These are phyloP conservation scores for Struthio camelus DNA, from an alignment of 2,113 vertebrate species.

Conservation along the genomic window DNA sequence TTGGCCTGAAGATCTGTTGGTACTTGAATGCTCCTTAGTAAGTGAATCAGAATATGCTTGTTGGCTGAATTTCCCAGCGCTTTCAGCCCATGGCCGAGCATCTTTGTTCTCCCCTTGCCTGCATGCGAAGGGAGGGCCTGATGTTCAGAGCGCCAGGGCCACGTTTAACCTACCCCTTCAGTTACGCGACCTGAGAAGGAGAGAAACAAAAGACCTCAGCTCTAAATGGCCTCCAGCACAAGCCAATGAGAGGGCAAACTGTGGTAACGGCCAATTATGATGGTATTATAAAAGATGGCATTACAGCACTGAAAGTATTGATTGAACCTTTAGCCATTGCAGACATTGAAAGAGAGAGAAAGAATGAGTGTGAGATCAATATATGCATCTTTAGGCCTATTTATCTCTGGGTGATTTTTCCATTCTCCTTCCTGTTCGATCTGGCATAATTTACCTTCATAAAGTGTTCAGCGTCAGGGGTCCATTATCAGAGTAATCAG, in stretches of 20 bases:
- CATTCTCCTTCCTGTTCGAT: conserved; percentile 75
- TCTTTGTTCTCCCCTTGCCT: not conserved
- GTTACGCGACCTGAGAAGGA: not conserved
- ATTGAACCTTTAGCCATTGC: conserved; percentile 83
- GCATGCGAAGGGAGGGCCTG: not conserved
- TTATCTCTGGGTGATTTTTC: conserved; percentile 73
- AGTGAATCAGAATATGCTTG: not conserved
- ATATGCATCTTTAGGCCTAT: conserved; percentile 74
- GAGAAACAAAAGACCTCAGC: conserved; percentile 5
- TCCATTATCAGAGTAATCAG: conserved; percentile 77
- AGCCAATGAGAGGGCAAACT: conserved; percentile 65
- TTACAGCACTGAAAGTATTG: conserved; percentile 80
- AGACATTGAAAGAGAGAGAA: conserved; percentile 76
- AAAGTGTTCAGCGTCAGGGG: conserved; percentile 70
- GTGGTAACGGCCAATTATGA: conserved; percentile 81
- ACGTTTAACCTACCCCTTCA: not conserved
- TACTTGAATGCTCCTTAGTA: not conserved
- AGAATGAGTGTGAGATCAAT: conserved; percentile 60
- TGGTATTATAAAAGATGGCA: conserved; percentile 80
- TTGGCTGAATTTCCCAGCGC: not conserved
- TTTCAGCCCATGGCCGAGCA: not conserved
- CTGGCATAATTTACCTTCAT: conserved; percentile 77
- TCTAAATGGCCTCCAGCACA: not conserved
- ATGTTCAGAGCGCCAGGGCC: not conserved
- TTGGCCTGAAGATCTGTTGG: not conserved